Base-by-base conservation (phyloP, 2,113 vertebrate genomes). In the Pavo muticus region DNA sequence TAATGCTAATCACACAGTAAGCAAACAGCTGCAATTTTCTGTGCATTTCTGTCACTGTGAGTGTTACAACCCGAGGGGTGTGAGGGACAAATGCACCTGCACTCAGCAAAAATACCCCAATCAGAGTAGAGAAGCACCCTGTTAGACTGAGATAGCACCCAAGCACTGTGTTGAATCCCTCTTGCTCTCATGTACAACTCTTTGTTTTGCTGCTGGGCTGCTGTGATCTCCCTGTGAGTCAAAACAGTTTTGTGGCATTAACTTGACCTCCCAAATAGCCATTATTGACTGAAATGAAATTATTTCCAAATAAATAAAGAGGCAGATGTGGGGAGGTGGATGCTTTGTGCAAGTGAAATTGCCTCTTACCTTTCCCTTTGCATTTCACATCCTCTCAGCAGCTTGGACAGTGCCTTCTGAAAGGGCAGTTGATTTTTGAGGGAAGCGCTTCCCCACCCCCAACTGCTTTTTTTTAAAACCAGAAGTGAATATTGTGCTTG, bases 121-220 rank as follows among this genome's bases (percentile, higher is more conserved):
- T 0, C 14, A 19, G 11, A 14, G 45, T 87, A 68, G 16, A 7
- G 35, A 27, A 74, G 2, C 14, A 61, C 8, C 3, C 17, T 7
- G 54, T 54, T 9, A 9, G 16, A 47, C 45, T 56, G 52, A 56
- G 29, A 11, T 37, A 68, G 24, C 30, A 24, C 10, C 52, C 52
- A 27, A 63, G 12, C 20, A 14, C 29, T 69, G 60, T 57, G 39
- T 67, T 79, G 67, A 50, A 25, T 0, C 4, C 25, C 9, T 20
- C 79, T 35, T 35, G 4, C 11, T 76, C 14, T 12, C 0, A 0
- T 48, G 56, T 0, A 1, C 30, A 23, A 11, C 0, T 0, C 14
- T 32, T 5, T 54, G 1, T 18, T 91, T 74, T 54, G 21, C n/a
- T 54, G 5, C 1, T 14, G 23, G 35, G 8, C 35, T 65, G 32